Evolutionary conservation across 2,888 invertebrate species (phyloP).

Genomic region (Thera britannica): DNA sequence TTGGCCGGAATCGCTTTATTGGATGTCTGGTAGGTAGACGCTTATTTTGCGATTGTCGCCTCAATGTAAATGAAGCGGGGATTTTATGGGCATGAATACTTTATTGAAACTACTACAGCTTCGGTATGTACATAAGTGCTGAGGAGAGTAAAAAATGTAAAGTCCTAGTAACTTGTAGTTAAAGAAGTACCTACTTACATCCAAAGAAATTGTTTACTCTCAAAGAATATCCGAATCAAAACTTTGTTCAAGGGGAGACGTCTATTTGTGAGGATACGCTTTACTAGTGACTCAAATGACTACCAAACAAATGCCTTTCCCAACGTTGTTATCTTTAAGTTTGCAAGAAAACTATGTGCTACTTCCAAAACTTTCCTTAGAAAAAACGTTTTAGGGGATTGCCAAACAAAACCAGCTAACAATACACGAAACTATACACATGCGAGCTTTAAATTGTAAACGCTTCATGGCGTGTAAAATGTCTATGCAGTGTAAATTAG

Average conservation of each 20-base stretch:
- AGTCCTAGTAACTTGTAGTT: background rate
- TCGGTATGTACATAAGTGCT: background rate
- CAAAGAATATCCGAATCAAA: constrained; percentile 65
- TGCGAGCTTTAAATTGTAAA: too few species aligned
- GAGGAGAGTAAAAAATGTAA: background rate
- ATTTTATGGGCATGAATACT: constrained; percentile 23
- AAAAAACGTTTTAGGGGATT: constrained; percentile 13
- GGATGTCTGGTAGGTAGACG: constrained; percentile 63
- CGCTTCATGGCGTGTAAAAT: too few species aligned
- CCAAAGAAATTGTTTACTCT: constrained; percentile 32
- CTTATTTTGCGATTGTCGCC: constrained; percentile 59
- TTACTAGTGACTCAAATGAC: constrained; percentile 67
- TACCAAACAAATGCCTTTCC: constrained; percentile 72
- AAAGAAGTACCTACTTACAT: background rate
- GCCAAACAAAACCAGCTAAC: constrained; percentile 15
- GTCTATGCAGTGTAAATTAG: too few species aligned
- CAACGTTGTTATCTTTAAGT: constrained; percentile 68
- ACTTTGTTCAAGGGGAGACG: constrained; percentile 71
- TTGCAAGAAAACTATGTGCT: constrained; percentile 60
- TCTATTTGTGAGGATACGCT: constrained; percentile 73
- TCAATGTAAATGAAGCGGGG: constrained; percentile 38
- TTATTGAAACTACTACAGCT: constrained; percentile 12
- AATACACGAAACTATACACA: constrained; percentile 6
- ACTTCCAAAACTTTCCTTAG: constrained; percentile 50
- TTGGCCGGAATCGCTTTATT: constrained; percentile 79